Base-by-base conservation (phyloP, 2,888 invertebrate genomes). In the Drosophila kanekoi region DNA sequence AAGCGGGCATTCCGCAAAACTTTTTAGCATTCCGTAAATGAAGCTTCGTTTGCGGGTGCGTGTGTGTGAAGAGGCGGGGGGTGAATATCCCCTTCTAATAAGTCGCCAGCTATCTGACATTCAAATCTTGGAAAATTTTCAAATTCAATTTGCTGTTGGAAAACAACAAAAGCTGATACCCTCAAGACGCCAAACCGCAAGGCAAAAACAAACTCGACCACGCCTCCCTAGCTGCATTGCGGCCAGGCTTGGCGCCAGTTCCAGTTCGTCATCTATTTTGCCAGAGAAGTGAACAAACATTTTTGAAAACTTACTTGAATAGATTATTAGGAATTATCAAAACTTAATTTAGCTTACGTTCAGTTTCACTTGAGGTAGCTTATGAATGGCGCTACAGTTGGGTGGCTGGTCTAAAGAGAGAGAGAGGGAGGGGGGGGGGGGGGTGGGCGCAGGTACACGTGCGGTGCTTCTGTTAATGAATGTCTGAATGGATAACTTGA, bases 321-420 rank as follows among this genome's bases (percentile, higher is more conserved):
- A 81, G 89, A 90, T 90, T 89, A 89, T 90, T 89, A 79, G 87
- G 89, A 89, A 90, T 89, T 89, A 89, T 84, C 78, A 77, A 81
- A 90, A 89, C 89, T 89, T 90, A 89, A 88, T 89, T 90, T 87
- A 81, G 81, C 84, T 83, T 68, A 83, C 76, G 75, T 76, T 75
- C 66, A 20, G 66, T 32, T 28, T 58, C 63, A 54, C 57, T 56
- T 43, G 49, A 52, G 59, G 40, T 23, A 47, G 60, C 41, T 73
- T 60, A 67, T 56, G 60, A 77, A 74, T 66, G 72, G 49, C 62
- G 51, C 56, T 11, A 52, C 35, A 60, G 45, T 37, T 49, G 54
- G 78, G 86, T 14, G 20, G 43, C 3, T 33, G 37, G 43, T 45
- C 63, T 6, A 28, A 28, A 8, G 38, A 57, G 13, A 18, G 4